A percentile compares a stretch with the other conserved stretches of the same genome.
These are phyloP conservation scores for Schizothorax lantsangensis DNA, from an alignment of 2,797 vertebrate species.

Conservation along the genomic window DNA sequence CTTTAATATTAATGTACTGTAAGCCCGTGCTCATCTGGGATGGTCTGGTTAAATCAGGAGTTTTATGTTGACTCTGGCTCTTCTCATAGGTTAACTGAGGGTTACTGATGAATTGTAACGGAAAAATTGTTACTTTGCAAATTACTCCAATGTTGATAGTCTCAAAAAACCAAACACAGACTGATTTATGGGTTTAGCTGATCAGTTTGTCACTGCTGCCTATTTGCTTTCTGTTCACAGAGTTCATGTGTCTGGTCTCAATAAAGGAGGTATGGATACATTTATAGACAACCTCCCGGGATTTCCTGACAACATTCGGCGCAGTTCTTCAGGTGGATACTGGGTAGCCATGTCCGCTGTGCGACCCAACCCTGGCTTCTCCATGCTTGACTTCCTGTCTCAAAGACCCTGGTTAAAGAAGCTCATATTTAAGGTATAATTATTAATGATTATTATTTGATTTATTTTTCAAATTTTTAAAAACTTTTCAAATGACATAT, in stretches of 20 bases:
- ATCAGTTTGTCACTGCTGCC: neutral
- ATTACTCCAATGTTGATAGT: too few relatives aligned
- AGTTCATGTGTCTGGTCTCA: constrained; percentile 93
- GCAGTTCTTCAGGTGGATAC: constrained; percentile 92
- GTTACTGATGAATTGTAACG: neutral
- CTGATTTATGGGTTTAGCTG: neutral
- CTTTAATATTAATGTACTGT: constrained; percentile 34
- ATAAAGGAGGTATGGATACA: constrained; percentile 94
- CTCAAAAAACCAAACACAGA: neutral
- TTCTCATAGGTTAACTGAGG: neutral
- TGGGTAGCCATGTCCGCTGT: constrained; percentile 91
- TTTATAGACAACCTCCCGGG: constrained; percentile 96
- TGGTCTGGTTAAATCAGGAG: neutral
- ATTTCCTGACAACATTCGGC: constrained; percentile 93
- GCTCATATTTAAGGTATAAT: constrained; percentile 90
- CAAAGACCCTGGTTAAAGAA: constrained; percentile 93
- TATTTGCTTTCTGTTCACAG: constrained; percentile 58
- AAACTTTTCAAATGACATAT: neutral
- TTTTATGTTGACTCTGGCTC: neutral
- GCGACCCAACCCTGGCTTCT: constrained; percentile 92
- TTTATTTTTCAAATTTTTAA: neutral
- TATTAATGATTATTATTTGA: neutral
- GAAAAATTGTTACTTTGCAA: neutral
- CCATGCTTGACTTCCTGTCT: constrained; percentile 93
- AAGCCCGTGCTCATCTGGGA: neutral